A percentile compares a stretch with the other conserved stretches of the same genome.
phyloP scores from a whole-genome alignment of 2,888 invertebrate genomes.

The Andrena bicolor region DNA sequence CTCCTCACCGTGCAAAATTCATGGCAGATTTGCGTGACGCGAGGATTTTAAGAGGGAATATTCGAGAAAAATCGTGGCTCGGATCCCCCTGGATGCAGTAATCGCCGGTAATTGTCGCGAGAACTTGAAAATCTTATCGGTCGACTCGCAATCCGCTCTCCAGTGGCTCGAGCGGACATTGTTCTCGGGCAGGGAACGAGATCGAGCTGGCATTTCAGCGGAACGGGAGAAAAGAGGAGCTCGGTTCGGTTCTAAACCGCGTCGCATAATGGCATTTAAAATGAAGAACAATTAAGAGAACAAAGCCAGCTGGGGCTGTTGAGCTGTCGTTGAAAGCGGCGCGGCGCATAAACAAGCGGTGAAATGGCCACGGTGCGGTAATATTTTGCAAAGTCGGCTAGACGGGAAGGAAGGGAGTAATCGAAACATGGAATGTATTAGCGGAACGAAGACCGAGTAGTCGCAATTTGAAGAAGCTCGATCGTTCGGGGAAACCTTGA shows the following conservation, averaged over 20 bases:
- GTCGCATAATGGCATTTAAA: conserved; percentile 21
- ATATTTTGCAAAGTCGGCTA: background rate
- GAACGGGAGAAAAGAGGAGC: conserved; percentile 2
- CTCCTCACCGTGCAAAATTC: background rate
- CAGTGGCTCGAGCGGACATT: conserved; percentile 21
- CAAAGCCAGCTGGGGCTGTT: background rate
- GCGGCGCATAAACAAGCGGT: background rate
- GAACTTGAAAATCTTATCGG: conserved; percentile 35
- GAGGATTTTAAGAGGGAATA: background rate
- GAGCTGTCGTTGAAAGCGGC: background rate
- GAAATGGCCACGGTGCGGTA: background rate
- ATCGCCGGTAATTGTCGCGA: conserved; percentile 19
- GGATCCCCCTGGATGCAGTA: background rate
- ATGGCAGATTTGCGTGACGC: background rate
- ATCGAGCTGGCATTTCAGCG: conserved; percentile 25
- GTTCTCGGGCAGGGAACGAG: conserved; percentile 17
- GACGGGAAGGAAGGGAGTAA: background rate
- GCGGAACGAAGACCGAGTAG: background rate
- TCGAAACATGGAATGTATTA: background rate
- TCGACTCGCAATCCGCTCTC: background rate
- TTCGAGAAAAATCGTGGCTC: background rate
- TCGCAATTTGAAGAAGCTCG: too few species aligned
- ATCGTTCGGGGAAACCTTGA: conserved; percentile 14
- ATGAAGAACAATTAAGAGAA: conserved; percentile 23
- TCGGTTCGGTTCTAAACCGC: conserved; percentile 21